Base-by-base conservation (phyloP, 2,113 vertebrate species). In the Dasyornis broadbenti region DNA sequence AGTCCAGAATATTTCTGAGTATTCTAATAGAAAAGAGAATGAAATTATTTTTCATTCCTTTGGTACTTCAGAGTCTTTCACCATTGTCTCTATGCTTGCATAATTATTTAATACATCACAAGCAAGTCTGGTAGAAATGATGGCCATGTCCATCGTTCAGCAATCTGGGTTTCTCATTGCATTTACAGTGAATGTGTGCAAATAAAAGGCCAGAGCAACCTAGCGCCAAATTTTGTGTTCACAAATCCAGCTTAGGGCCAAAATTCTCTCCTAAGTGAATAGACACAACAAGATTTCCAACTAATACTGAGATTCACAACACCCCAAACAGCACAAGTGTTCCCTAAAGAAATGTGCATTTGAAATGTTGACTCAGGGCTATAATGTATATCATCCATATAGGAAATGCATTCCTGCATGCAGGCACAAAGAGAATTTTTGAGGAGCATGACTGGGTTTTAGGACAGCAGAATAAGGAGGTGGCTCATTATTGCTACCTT, bases 21-120 rank as follows among this genome's bases (percentile, higher is more conserved):
- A 78, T 49, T 88, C 44, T 70, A 82, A 94, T 53, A 84, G 65
- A 88, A 96, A 95, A 93, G 53, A 45, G 31, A 96, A 93, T 84
- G 5, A 86, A 95, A 94, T 87, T 70, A 30, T 12, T 86, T 53
- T 65, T 63, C 10, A 64, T 89, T 93, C 78, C 88, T 86, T 72
- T 69, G n/a, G 30, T 73, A 88, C 86, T 94, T 82, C 77, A 72
- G 75, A 93, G 79, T 87, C 70, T 94, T 94, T 96, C 82, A 92
- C 45, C 28, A 33, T 81, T 86, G 19, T 71, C 73, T 65, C 68
- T 79, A 56, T 23, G 65, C 33, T 83, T 89, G 28, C n/a, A 72
- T n/a, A 14, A 35, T 87, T 95, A 94, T 73, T 90, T 87, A 76
- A 47, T 73, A 65, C 17, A 87, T 68, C 13, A 64, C 80, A 82